A percentile compares a stretch with the other conserved stretches of the same genome.
Conservation (phyloP, 2,797 vertebrate genomes). For the Cyprinodon diabolis region DNA sequence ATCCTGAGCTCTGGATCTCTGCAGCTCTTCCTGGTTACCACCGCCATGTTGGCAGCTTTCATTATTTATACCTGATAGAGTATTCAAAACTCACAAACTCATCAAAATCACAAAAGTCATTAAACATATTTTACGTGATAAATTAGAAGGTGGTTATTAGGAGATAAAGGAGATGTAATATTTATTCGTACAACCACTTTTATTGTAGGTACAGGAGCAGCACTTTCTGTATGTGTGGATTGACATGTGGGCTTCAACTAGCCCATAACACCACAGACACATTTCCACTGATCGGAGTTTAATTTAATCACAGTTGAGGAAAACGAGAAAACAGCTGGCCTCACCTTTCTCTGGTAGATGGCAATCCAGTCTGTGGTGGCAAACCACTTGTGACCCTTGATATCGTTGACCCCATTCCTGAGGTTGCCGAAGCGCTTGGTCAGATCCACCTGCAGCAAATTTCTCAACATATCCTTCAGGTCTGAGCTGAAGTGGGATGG, state of each 20-base stretch:
- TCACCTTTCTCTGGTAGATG: constrained; percentile 99
- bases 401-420: constrained; percentile 98
- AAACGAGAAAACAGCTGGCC: neutral
- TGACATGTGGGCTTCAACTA: neutral
- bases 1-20: too few relatives aligned
- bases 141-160: too few relatives aligned
- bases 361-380: constrained; percentile 99
- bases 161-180: neutral
- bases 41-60: too few relatives aligned
- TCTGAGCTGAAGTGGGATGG: constrained; percentile 99
- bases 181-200: neutral
- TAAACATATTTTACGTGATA: too few relatives aligned
- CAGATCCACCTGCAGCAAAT: constrained; percentile 98
- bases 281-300: constrained; percentile 9
- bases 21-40: too few relatives aligned
- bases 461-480: constrained; percentile 97
- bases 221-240: neutral
- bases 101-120: too few relatives aligned
- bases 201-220: neutral
- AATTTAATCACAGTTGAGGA: constrained; percentile 6
- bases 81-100: too few relatives aligned
- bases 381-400: constrained; percentile 99
- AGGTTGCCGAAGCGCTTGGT: constrained; percentile 99
- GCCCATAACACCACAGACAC: neutral
- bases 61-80: too few relatives aligned